Conservation (phyloP, 2,888 invertebrate genomes). For the Lycophotia porphyrea region DNA sequence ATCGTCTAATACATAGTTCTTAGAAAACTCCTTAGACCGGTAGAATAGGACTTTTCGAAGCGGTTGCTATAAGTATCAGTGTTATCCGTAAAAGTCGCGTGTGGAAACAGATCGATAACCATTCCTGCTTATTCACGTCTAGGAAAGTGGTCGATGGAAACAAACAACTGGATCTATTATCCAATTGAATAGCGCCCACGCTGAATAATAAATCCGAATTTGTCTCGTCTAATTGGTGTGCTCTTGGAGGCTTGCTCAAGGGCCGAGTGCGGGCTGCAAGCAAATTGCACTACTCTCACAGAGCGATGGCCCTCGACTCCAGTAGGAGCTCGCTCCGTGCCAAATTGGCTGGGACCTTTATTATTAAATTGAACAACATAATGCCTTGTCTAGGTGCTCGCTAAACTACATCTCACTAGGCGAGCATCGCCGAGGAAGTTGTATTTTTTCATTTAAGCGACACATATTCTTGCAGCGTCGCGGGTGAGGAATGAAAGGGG, state of each 20-base stretch:
- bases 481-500: conserved; percentile 27
- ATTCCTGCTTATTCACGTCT: conserved; percentile 65
- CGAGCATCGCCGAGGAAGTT: conserved; percentile 62
- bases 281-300: conserved; percentile 82
- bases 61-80: conserved; percentile 28
- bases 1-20: conserved; percentile 46
- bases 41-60: conserved; percentile 41
- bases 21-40: conserved; percentile 45
- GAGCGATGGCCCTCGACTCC: conserved; percentile 77
- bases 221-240: conserved; percentile 86
- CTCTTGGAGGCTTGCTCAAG: conserved; percentile 75
- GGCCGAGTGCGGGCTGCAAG: conserved; percentile 76
- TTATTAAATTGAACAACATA: conserved; percentile 82
- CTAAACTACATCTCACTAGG: conserved; percentile 58
- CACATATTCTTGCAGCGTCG: conserved; percentile 46
- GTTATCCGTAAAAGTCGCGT: conserved; percentile 56
- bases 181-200: conserved; percentile 78
- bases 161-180: conserved; percentile 75
- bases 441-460: conserved; percentile 66
- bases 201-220: conserved; percentile 84
- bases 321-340: conserved; percentile 71
- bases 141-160: conserved; percentile 68
- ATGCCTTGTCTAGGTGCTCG: conserved; percentile 72
- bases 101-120: conserved; percentile 66
- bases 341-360: conserved; percentile 82